Conservation (phyloP, 37 sponge, comb jelly and placozoan genomes). For the Aplysina aerophoba region DNA sequence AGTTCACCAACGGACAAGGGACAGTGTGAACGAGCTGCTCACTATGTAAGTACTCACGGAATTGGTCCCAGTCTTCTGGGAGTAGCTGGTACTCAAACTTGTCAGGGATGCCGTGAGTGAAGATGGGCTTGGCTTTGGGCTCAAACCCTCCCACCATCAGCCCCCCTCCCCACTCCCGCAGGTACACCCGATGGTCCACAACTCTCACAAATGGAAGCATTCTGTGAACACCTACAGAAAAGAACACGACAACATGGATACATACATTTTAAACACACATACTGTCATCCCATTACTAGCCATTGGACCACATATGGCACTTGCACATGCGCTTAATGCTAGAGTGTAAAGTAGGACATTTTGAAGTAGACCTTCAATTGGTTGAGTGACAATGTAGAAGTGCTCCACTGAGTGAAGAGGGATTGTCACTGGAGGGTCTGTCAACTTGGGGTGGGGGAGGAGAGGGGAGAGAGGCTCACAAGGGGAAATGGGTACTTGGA, state of each 20-base stretch:
- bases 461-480: too few species aligned
- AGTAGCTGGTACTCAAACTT: slow-evolving; percentile 61
- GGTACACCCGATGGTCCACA: slow-evolving; percentile 31
- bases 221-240: slow-evolving; percentile 29
- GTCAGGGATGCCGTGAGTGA: slow-evolving; percentile 42
- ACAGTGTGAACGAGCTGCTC: too few species aligned
- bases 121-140: slow-evolving; percentile 41
- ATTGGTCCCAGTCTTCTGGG: slow-evolving; percentile 71
- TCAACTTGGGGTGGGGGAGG: background rate
- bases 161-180: slow-evolving; percentile 63
- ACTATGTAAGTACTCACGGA: background rate
- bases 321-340: background rate
- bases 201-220: slow-evolving; percentile 57
- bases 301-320: too few species aligned
- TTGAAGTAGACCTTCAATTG: slow-evolving; percentile 42
- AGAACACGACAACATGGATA: too few species aligned
- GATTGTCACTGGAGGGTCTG: slow-evolving; percentile 48
- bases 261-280: too few species aligned
- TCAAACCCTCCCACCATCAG: slow-evolving; percentile 62
- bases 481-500: too few species aligned
- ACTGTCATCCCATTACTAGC: too few species aligned
- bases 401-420: slow-evolving; percentile 65
- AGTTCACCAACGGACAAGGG: background rate
- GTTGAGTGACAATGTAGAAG: slow-evolving; percentile 67
- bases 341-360: background rate